These are phyloP conservation scores for Chiroxiphia lanceolata DNA, from an alignment of 2,797 vertebrate genomes.

Conservation along the genomic window DNA sequence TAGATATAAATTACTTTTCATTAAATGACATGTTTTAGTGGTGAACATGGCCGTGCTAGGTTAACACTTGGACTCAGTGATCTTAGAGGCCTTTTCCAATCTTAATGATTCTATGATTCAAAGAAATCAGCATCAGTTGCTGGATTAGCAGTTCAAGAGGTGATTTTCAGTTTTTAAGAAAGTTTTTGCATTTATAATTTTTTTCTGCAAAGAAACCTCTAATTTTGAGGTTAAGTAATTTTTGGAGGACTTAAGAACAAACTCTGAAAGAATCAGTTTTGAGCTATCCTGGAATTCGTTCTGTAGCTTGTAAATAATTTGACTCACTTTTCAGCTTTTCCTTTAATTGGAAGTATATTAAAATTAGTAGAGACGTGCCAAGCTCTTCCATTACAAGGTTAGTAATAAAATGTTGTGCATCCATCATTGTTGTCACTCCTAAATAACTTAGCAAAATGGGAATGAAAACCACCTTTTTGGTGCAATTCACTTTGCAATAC, in stretches of 20 bases:
- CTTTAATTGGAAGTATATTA: not conserved
- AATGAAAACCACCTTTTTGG: not conserved
- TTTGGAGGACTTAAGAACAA: not conserved
- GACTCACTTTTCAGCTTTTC: not conserved
- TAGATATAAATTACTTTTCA: not conserved
- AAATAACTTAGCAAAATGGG: not conserved
- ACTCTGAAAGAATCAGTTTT: not conserved
- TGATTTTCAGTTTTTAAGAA: not conserved
- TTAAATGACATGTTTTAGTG: not conserved
- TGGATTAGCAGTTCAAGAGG: not conserved
- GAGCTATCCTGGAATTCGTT: not conserved
- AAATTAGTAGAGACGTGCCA: not conserved
- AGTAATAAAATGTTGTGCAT: not conserved
- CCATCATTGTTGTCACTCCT: accelerated
- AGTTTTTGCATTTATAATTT: not conserved
- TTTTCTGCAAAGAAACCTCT: not conserved
- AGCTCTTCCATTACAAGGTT: not conserved
- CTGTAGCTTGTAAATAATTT: not conserved
- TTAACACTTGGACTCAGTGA: not conserved
- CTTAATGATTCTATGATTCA: no score
- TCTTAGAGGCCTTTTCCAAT: not conserved
- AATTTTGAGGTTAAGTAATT: not conserved
- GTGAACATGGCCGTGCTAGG: accelerated
- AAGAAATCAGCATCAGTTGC: not conserved
- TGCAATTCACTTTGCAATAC: not conserved